Percentiles rank a stretch among this genome's conserved stretches.
These are phyloP conservation scores for Acrocephalus scirpaceus DNA, from an alignment of 2,797 vertebrate genomes.

Conservation along the genomic window DNA sequence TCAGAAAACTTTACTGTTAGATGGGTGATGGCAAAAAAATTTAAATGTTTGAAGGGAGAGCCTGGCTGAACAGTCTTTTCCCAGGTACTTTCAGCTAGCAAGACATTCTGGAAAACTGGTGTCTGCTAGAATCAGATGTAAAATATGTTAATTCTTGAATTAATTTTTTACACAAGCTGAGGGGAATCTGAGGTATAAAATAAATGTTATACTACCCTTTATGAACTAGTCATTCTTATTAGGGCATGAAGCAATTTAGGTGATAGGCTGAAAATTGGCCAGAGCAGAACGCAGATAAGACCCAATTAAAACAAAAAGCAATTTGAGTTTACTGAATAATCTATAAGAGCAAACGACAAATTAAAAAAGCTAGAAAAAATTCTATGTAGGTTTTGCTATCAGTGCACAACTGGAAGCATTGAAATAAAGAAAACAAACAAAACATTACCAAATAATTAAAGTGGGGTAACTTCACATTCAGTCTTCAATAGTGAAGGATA, in stretches of 20 bases:
- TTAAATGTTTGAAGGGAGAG: neutral
- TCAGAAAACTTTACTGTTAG: neutral
- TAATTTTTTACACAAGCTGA: neutral
- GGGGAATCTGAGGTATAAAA: neutral
- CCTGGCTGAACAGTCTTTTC: neutral
- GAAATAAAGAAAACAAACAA: neutral
- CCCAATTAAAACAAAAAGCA: conserved; percentile 35
- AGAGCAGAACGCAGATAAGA: conserved; percentile 8
- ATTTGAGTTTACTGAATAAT: conserved; percentile 16
- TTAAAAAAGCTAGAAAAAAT: conserved; percentile 9
- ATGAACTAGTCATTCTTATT: neutral
- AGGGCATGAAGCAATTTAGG: neutral
- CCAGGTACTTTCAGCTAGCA: neutral
- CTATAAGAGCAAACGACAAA: conserved; percentile 2
- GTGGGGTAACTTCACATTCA: neutral
- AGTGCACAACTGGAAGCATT: neutral
- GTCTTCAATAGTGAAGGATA: neutral
- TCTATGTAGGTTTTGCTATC: neutral
- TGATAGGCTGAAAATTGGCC: conserved; percentile 12
- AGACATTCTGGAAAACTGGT: neutral
- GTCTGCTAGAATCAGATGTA: neutral
- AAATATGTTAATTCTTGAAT: neutral
- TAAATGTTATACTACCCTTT: neutral
- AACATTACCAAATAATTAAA: neutral
- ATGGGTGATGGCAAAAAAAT: neutral